Evolutionary conservation across 1,140 invertebrate genomes (phyloP), one percentile per base, ranked within the genome.

Genomic region (Eulimnadia texana): DNA sequence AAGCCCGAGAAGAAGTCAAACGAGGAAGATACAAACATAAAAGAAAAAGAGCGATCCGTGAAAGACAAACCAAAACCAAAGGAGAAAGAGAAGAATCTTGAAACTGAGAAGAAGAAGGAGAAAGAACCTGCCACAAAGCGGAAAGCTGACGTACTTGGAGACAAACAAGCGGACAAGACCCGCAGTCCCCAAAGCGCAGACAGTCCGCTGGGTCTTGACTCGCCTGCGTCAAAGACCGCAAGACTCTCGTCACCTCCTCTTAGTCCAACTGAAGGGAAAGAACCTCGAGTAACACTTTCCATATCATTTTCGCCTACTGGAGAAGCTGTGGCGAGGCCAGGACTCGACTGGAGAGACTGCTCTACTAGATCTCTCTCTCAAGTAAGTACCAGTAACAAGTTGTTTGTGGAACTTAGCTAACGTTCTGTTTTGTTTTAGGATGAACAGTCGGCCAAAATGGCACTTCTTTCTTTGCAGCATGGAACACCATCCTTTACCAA

Each of bases 81-180:
- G 24, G 52, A 56, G n/a, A 62, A 58, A 29, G 61, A 58, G 28
- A 53, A 52, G 27, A 58, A 33, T 22, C 25, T 33, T 20, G 62
- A 58, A 11, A 56, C 28, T 11, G 62, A 63, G 16, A 63, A 57
- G 47, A 25, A 33, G 24, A 49, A 58, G 22, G 54, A 58, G 68
- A 76, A 19, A 73, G 76, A 55, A 51, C 53, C 75, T 13, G 82
- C 84, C 20, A 80, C 84, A 22, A 90, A 90, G 71, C 79, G 87
- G 60, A 90, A 90, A 73, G 87, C 86, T 0, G 86, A 89, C 66
- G 86, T 90, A 1, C 50, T 63, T 20, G 62, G 68, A 64, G 27
- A 67, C 64, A 66, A 67, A 2, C 47, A 28, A 2, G 47, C 61
- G 28, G 50, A 78, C 79, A 67, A 79, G 78, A 71, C 69, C 76